Percentiles rank a stretch among this genome's conserved stretches.
Evolutionary conservation across 2,797 vertebrate species (phyloP).

Genomic region (Brotula barbata): DNA sequence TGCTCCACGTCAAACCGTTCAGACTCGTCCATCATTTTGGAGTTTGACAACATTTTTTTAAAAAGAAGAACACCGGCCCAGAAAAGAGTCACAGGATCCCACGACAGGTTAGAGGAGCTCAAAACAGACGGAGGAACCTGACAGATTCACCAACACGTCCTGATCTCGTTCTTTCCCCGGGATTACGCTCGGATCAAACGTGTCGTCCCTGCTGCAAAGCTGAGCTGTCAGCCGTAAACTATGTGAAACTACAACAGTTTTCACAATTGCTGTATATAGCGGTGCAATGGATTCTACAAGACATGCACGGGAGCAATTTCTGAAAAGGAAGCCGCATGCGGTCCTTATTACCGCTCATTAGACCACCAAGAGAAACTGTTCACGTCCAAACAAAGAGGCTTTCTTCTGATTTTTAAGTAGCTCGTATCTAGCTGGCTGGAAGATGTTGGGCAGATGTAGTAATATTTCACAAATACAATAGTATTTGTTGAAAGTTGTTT

Average conservation of each 20-base stretch:
- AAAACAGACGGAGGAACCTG: conserved; percentile 5
- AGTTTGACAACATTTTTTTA: conserved; percentile 16
- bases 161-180: conserved; percentile 18
- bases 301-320: conserved; percentile 5
- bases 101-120: conserved; percentile 8
- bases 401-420: too few species aligned
- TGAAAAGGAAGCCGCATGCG: not conserved
- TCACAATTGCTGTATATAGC: conserved; percentile 18
- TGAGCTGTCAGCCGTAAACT: conserved; percentile 1
- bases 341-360: not conserved
- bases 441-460: too few species aligned
- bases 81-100: not conserved
- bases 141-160: conserved; percentile 18
- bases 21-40: conserved; percentile 22
- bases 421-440: too few species aligned
- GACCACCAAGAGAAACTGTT: conserved; percentile 16
- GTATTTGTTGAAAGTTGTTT: too few species aligned
- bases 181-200: conserved; percentile 17
- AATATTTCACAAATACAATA: too few species aligned
- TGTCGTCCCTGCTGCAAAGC: not conserved
- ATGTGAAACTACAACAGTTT: not conserved
- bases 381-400: too few species aligned
- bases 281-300: conserved; percentile 16
- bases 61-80: conserved; percentile 6
- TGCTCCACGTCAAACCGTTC: conserved; percentile 18